Percentiles rank a stretch among this genome's conserved stretches.
phyloP scores from a whole-genome alignment of 2,888 invertebrate species.

The Tinea trinotella region DNA sequence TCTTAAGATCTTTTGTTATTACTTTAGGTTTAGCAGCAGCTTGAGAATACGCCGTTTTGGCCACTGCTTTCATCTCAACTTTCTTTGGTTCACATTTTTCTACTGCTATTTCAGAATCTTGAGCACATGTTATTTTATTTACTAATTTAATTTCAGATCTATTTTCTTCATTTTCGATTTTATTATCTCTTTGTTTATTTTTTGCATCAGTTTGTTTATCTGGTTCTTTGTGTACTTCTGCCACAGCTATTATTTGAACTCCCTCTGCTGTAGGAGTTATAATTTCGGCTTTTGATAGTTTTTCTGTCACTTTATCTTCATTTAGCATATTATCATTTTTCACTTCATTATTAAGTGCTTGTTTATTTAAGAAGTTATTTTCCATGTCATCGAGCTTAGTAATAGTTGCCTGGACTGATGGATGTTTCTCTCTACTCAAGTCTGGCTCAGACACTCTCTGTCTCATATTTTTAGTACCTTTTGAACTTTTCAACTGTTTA shows the following conservation, averaged over 20 bases:
- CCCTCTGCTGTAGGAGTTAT: background rate
- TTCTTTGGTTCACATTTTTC: slow-evolving; percentile 14
- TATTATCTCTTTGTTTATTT: background rate
- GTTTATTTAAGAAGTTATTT: slow-evolving; percentile 46
- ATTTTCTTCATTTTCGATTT: slow-evolving; percentile 26
- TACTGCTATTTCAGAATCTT: slow-evolving; percentile 6
- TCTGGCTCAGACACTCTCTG: background rate
- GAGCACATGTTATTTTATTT: background rate
- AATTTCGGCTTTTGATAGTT: slow-evolving; percentile 28
- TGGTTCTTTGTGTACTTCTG: slow-evolving; percentile 8
- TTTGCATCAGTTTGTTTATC: background rate
- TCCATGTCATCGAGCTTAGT: slow-evolving; percentile 54
- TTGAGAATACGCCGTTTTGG: slow-evolving; percentile 63
- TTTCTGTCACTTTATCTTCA: slow-evolving; percentile 32
- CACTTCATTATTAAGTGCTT: slow-evolving; percentile 38
- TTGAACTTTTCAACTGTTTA: background rate
- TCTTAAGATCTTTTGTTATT: slow-evolving; percentile 37
- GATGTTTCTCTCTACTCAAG: background rate
- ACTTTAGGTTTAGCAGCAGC: slow-evolving; percentile 66
- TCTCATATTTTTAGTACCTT: slow-evolving; percentile 1
- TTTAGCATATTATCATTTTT: slow-evolving; percentile 54
- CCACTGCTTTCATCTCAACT: background rate
- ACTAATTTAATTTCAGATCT: slow-evolving; percentile 35
- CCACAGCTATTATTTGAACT: slow-evolving; percentile 2
- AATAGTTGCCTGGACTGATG: slow-evolving; percentile 41